A percentile compares a stretch with the other conserved stretches of the same genome.
Evolutionary conservation across 2,888 invertebrate species (phyloP).

Genomic region (Chaetoderma sp.): DNA sequence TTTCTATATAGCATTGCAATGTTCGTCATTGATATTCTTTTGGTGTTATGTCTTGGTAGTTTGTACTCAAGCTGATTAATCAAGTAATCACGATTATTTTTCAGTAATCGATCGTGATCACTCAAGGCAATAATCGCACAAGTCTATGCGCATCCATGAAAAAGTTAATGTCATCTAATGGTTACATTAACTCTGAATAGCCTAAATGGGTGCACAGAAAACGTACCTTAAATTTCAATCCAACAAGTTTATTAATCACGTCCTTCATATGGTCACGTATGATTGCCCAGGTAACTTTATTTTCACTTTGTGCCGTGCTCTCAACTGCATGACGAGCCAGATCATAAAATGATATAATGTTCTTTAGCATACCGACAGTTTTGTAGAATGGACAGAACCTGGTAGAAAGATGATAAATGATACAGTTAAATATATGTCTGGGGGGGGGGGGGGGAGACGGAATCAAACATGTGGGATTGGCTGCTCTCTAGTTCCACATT

Average conservation of each 20-base stretch:
- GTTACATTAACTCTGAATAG: not conserved
- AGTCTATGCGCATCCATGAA: too few species aligned
- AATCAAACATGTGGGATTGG: too few species aligned
- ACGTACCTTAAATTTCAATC: conserved; percentile 97
- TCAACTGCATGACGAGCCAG: conserved; percentile 98
- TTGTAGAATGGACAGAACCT: conserved; percentile 99
- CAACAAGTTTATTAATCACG: conserved; percentile 95
- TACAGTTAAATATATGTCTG: not conserved
- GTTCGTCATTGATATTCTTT: too few species aligned
- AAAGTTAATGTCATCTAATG: too few species aligned
- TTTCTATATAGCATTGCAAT: too few species aligned
- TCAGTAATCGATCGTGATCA: too few species aligned
- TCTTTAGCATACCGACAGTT: conserved; percentile 98
- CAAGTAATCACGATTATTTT: too few species aligned
- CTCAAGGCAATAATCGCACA: too few species aligned
- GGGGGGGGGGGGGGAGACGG: not conserved
- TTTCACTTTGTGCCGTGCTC: conserved; percentile 97
- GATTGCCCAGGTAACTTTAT: conserved; percentile 98
- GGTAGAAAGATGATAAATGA: conserved; percentile 20
- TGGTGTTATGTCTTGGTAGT: too few species aligned
- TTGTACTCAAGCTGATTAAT: too few species aligned
- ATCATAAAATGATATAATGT: conserved; percentile 99
- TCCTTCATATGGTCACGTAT: conserved; percentile 97
- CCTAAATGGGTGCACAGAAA: not conserved
- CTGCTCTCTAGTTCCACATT: too few species aligned